Conservation (phyloP, 2,888 invertebrate genomes). For the Subacronicta megacephala region DNA sequence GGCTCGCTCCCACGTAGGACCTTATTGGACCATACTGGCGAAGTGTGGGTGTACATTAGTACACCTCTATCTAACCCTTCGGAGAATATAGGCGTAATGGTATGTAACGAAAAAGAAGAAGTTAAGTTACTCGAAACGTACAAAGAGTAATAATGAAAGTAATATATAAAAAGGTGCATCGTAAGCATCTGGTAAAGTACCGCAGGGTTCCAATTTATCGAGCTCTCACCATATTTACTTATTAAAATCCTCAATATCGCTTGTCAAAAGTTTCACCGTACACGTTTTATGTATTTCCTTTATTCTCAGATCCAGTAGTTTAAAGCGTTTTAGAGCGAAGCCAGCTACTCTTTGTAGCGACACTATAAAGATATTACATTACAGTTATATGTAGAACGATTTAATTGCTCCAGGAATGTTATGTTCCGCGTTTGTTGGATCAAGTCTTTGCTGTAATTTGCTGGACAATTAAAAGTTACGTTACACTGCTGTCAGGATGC, state of each 20-base stretch:
- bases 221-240: slow-evolving; percentile 10
- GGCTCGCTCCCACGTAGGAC: no score
- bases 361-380: slow-evolving; percentile 39
- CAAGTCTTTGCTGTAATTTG: slow-evolving; percentile 30
- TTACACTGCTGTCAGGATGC: slow-evolving; percentile 42
- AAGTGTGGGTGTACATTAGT: no score
- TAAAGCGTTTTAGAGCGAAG: not conserved
- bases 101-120: no score
- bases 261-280: slow-evolving; percentile 38
- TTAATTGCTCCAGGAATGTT: slow-evolving; percentile 47
- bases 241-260: slow-evolving; percentile 51
- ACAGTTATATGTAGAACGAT: slow-evolving; percentile 27
- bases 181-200: no score
- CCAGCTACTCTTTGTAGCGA: slow-evolving; percentile 22
- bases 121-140: no score
- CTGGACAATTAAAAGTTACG: slow-evolving; percentile 40
- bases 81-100: no score
- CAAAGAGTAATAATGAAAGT: no score
- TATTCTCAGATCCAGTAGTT: slow-evolving; percentile 27
- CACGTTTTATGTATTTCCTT: slow-evolving; percentile 38
- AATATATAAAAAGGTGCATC: no score
- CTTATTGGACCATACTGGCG: no score
- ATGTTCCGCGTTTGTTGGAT: slow-evolving; percentile 51
- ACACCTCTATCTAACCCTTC: no score
- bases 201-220: no score